Base-by-base conservation (phyloP, 2,113 vertebrate genomes). In the Spilogale gracilis region DNA sequence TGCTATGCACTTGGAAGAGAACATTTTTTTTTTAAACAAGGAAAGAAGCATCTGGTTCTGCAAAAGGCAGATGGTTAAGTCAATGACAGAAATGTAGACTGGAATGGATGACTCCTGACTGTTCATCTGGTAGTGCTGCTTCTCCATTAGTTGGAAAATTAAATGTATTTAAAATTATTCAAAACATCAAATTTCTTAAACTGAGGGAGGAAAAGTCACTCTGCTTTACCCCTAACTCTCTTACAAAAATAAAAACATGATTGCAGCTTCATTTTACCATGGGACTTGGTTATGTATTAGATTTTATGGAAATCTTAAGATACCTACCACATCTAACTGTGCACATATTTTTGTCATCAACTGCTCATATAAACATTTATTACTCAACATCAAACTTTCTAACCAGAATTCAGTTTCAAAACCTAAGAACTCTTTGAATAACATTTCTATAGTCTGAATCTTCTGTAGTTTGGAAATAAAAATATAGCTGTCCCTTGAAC, bases 361-460 rank as follows among this genome's bases (percentile, higher is more conserved):
- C 10, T 78, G 78, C 85, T 94, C 58, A 23, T 12, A 84, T 50
- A 1, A 52, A 54, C 52, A 48, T 74, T 93, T 25, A 60, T n/a
- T 76, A 30, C 63, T 90, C 10, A 23, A 78, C 30, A 25, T 93
- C 61, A 91, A 69, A 23, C 14, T 95, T 83, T 93, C 17, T 67
- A 91, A 67, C 48, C 5, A 50, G 11, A 65, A 69, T 79, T 83
- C 65, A 61, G 61, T 76, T 89, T 95, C 50, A 90, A 97, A 86
- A 95, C 11, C 90, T 80, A 56, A 21, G 17, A 48, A 12, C 18
- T 80, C 83, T 87, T 13, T 91, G 50, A 95, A 16, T 61, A 78
- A 81, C 16, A 38, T 43, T 50, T 80, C 23, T 88, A 73, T 7
- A 61, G 23, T 50, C 54, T 8, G 25, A 60, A 27, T 69, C 56